Evolutionary conservation across 2,797 vertebrate genomes (phyloP).

Genomic region (Centroberyx gerrardi): DNA sequence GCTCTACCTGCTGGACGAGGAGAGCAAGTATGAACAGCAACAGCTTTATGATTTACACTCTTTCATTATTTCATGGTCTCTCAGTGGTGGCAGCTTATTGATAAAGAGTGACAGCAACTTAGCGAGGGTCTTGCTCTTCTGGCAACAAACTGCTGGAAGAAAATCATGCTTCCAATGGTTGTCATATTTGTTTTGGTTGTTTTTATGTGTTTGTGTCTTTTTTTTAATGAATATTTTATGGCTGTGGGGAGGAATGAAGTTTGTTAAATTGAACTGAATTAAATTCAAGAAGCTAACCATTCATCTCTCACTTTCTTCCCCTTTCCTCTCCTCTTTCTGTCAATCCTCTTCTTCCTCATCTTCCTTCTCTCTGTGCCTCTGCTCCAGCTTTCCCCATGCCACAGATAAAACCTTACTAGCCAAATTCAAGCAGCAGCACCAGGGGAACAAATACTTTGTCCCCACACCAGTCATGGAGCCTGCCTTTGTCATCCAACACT

Average conservation of each 20-base stretch:
- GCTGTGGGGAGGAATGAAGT: neutral
- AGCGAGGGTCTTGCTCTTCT: too few species aligned
- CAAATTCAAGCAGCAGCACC: conserved; percentile 99
- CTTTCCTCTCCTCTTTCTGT: neutral
- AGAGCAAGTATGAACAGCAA: conserved; percentile 95
- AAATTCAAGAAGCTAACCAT: neutral
- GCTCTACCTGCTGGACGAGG: conserved; percentile 97
- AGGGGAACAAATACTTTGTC: conserved; percentile 95
- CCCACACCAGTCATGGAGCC: conserved; percentile 96
- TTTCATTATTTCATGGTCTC: neutral
- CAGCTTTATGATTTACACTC: neutral
- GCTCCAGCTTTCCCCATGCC: conserved; percentile 93
- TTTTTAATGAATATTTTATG: neutral
- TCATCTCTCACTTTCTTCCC: neutral
- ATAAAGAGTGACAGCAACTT: neutral
- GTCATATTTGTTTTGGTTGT: neutral
- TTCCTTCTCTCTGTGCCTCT: conserved; percentile 5
- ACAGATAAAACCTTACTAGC: conserved; percentile 96
- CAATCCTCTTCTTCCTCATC: neutral
- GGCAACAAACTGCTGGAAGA: neutral
- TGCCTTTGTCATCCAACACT: conserved; percentile 97
- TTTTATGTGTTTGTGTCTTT: neutral
- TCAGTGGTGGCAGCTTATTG: neutral
- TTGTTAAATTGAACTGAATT: neutral
- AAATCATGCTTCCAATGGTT: neutral